Evolutionary conservation across 2,888 invertebrate genomes (phyloP), one percentile per base, ranked within the genome.

Genomic region (Ophraella communa): DNA sequence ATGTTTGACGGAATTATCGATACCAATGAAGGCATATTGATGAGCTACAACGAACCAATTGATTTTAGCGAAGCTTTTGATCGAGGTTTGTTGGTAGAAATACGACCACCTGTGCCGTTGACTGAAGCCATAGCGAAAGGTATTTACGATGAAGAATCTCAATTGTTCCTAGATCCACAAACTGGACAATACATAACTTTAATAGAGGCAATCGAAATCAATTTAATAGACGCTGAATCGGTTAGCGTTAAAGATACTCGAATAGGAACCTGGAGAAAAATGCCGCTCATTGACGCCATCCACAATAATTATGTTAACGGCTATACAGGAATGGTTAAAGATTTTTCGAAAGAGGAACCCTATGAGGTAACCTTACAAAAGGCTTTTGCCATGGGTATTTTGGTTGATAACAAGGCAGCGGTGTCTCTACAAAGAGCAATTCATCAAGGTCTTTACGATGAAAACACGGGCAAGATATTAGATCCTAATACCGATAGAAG

Each of bases 31-130:
- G 94, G 94, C 35, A 82, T 85, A 18, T 80, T 88, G 75, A 86
- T 85, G 8, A 86, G 88, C 23, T 84, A 85, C 68, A 85, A 79
- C 18, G 78, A 81, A 54, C 78, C 86, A 47, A 83, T 94, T 56
- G 91, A 93, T 81, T 93, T 95, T 77, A 88, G 90, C 52, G 93
- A 94, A 84, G 95, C 94, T 1, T 91, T 94, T 73, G 94, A 95
- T 80, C 87, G 90, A 68, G 95, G 94, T 23, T 84, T 93, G 58
- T 83, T 95, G 27, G 87, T 94, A 10, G 95, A 95, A 82, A 90
- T 93, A 0, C 87, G 90, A 60, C 89, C 91, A 78, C 94, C 95
- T 0, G 85, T 95, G 79, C 89, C 92, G 8, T 84, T 95, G 2
- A 90, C 90, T 70, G 94, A 94, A 82, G 92, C 94, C 0, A 85